A percentile compares a stretch with the other conserved stretches of the same genome.
Conservation (phyloP, 2,113 vertebrate genomes). For the Silurus asotus region DNA sequence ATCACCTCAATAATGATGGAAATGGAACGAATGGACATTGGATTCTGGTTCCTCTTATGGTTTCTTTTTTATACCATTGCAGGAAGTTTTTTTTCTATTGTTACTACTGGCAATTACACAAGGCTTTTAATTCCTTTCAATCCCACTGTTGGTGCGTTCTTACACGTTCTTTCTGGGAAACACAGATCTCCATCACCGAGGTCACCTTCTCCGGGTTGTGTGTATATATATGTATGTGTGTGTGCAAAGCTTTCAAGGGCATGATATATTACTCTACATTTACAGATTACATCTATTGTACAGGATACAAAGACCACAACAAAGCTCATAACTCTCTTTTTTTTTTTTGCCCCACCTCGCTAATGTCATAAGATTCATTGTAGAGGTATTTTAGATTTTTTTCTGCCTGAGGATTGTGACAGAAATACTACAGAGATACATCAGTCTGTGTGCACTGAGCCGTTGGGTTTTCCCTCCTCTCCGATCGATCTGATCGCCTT, state of each 20-base stretch:
- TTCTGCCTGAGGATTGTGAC: not conserved
- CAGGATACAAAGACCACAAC: not conserved
- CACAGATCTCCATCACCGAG: not conserved
- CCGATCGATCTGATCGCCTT: not conserved
- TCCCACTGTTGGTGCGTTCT: not conserved
- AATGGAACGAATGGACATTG: no score
- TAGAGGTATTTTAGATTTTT: not conserved
- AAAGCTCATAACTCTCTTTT: not conserved
- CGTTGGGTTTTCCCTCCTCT: not conserved
- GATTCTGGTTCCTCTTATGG: no score
- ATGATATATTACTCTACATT: constrained; percentile 5
- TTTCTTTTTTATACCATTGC: no score
- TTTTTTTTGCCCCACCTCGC: not conserved
- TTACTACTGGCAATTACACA: not conserved
- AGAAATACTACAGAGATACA: constrained; percentile 12
- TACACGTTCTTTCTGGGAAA: not conserved
- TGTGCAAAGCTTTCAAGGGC: not conserved
- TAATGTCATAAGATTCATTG: not conserved
- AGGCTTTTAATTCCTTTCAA: not conserved
- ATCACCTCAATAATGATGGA: no score
- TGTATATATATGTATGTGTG: not conserved
- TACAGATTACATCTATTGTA: constrained; percentile 6
- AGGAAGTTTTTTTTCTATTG: no score
- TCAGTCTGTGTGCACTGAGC: constrained; percentile 6
- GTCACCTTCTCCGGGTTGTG: not conserved